Evolutionary conservation across 2,888 invertebrate species (phyloP), one percentile per base, ranked within the genome.

Genomic region (Hydropsyche betteni): DNA sequence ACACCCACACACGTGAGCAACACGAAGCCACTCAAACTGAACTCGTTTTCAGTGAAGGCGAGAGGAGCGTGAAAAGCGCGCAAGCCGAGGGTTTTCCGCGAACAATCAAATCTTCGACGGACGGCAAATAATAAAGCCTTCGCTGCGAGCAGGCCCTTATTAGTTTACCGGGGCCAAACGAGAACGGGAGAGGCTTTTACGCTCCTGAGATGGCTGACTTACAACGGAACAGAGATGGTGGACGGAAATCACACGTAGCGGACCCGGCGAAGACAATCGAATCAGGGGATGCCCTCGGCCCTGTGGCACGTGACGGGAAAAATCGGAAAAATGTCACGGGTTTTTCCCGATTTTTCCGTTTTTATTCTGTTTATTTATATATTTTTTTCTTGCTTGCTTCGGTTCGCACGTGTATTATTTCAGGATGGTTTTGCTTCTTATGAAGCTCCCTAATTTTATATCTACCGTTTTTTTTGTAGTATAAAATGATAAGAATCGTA

Each of bases 191-290:
- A 61, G 72, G 33, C 64, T 12, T 16, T 61, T 61, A 24, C 61
- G 61, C 33, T n/a, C 61, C 24, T 24, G 24, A 24, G 24, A 24
- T 24, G 24, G 24, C 24, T 24, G 24, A 24, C 24, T 24, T 24
- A 24, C 24, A 24, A 24, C 24, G 24, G 61, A 51, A 8, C 33
- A 16, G 53, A 53, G 70, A 51, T 24, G 33, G n/a, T 33, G 64
- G 36, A 64, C 71, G 70, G 50, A 75, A 75, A 75, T 75, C 75
- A 71, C 71, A 75, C 75, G 75, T 75, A 61, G 71, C 64, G 34
- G 16, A 16, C 71, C 38, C 8, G 33, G 71, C 71, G 51, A 7
- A 34, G 53, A 58, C 33, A 72, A 72, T 72, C 61, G 58, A 58
- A 58, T 72, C 72, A 70, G 55, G 38, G 53, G 70, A 53, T 10